Evolutionary conservation across 2,797 vertebrate species (phyloP), one percentile per base, ranked within the genome.

Genomic region (Ceyx erithaca): DNA sequence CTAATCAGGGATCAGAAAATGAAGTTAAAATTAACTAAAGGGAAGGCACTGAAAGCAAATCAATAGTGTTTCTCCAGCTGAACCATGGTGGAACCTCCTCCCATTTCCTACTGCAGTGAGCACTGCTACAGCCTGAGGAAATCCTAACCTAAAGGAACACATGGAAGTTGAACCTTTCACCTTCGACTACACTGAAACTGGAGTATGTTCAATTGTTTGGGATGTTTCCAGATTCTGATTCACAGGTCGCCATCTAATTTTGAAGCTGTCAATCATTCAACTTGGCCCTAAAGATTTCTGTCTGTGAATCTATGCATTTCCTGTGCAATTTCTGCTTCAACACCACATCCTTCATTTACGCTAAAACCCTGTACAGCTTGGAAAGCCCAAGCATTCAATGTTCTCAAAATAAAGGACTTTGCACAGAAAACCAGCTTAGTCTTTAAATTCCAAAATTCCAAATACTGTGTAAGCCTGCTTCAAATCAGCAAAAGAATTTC

Each of bases 1-100:
- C 85, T 93, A 87, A 95, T 93, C 72, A 85, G 77, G 85, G 79
- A 84, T 49, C 86, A 87, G 67, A 88, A 93, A 86, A 89, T 55
- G 30, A 89, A 85, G 52, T 73, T 92, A 77, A 80, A 49, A 58
- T 87, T 93, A 95, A 91, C 79, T 87, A 40, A 87, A 80, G 68
- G 66, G 85, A 72, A 78, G 49, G 64, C 57, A 61, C 21, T 82
- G 35, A 18, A 22, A 70, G 63, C 40, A 17, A 63, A 89, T 87
- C 91, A 75, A 89, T 93, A 51, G 10, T 9, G 37, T 52, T 52
- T 87, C 71, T 43, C 80, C 62, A 57, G 45, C 48, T 80, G 79
- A 95, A 93, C 37, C 61, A 22, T 71, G 55, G n/a, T 85, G 80
- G 61, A 94, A 57, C 23, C 31, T 85, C 80, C 69, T 33, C 46